Evolutionary conservation across 2,797 vertebrate species (phyloP).

Genomic region (Protonibea diacanthus): DNA sequence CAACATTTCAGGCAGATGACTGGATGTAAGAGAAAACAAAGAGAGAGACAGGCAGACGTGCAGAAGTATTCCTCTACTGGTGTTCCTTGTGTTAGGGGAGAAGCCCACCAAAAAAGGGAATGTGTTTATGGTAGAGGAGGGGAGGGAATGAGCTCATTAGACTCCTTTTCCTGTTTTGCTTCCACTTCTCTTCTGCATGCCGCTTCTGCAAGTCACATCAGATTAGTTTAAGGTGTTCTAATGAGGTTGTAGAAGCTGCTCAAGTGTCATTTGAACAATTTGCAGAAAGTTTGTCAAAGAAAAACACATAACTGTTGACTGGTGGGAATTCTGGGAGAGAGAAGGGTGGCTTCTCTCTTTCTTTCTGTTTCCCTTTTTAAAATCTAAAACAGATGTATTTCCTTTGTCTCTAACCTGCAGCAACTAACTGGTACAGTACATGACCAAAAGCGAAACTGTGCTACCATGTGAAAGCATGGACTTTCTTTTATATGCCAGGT

Average conservation of each 20-base stretch:
- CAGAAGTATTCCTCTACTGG: constrained; percentile 24
- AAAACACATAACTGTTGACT: neutral
- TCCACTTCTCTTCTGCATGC: constrained; percentile 37
- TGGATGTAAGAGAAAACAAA: neutral
- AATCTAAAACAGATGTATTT: neutral
- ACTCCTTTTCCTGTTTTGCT: constrained; percentile 65
- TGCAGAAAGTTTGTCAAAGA: neutral
- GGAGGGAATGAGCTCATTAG: constrained; percentile 57
- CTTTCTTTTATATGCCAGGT: neutral
- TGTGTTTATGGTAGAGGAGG: constrained; percentile 52
- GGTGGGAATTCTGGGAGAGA: neutral
- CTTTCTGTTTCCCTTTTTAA: constrained; percentile 22
- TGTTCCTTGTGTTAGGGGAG: constrained; percentile 39
- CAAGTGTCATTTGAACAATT: neutral
- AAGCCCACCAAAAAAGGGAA: constrained; percentile 53
- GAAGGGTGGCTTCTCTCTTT: neutral
- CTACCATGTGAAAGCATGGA: neutral
- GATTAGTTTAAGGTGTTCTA: constrained; percentile 14
- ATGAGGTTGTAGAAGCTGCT: neutral
- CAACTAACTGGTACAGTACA: neutral
- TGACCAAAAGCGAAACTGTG: neutral
- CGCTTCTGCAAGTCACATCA: constrained; percentile 10
- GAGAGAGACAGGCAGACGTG: constrained; percentile 20
- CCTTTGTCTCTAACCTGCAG: neutral
- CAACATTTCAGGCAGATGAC: constrained; percentile 40